Evolutionary conservation across 37 sponge, comb jelly and placozoan genomes (phyloP).

Genomic region (Dysidea cf. avara): DNA sequence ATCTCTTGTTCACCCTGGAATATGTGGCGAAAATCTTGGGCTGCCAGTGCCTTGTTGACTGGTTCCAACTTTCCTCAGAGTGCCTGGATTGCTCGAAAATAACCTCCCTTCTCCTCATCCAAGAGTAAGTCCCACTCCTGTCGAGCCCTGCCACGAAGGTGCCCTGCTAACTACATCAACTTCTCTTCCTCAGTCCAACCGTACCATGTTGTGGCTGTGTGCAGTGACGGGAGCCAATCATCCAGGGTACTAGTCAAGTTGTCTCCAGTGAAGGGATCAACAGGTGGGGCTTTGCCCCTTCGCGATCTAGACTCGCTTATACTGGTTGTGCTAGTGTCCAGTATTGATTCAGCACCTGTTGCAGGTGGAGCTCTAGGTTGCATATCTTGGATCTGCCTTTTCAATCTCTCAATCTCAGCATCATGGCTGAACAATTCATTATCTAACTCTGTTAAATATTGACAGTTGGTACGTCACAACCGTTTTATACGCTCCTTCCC

Average conservation of each 20-base stretch:
- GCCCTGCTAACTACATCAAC: slow-evolving; percentile 20
- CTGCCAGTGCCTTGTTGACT: slow-evolving; percentile 16
- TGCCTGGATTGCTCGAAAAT: neutral
- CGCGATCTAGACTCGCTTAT: no score
- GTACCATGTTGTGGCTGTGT: slow-evolving; percentile 18
- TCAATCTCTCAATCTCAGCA: slow-evolving; percentile 8
- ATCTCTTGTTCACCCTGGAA: slow-evolving; percentile 30
- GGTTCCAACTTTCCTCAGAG: slow-evolving; percentile 9
- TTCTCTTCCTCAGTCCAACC: slow-evolving; percentile 26
- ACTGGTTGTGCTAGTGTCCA: no score
- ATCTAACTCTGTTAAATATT: neutral
- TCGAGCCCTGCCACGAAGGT: slow-evolving; percentile 22
- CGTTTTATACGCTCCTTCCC: slow-evolving; percentile 6
- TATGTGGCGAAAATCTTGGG: slow-evolving; percentile 18
- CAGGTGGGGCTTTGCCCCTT: slow-evolving; percentile 23
- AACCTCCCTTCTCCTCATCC: neutral
- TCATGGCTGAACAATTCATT: slow-evolving; percentile 3
- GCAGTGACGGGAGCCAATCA: slow-evolving; percentile 20
- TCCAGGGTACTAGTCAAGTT: neutral
- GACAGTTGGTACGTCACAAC: slow-evolving; percentile 2
- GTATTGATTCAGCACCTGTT: no score
- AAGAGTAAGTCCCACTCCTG: slow-evolving; percentile 16
- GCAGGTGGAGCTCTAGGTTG: no score
- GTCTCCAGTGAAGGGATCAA: slow-evolving; percentile 22
- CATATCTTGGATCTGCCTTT: no score